Evolutionary conservation across 2,113 vertebrate genomes (phyloP), one percentile per base, ranked within the genome.

Genomic region (Corythornis madagascariensis): DNA sequence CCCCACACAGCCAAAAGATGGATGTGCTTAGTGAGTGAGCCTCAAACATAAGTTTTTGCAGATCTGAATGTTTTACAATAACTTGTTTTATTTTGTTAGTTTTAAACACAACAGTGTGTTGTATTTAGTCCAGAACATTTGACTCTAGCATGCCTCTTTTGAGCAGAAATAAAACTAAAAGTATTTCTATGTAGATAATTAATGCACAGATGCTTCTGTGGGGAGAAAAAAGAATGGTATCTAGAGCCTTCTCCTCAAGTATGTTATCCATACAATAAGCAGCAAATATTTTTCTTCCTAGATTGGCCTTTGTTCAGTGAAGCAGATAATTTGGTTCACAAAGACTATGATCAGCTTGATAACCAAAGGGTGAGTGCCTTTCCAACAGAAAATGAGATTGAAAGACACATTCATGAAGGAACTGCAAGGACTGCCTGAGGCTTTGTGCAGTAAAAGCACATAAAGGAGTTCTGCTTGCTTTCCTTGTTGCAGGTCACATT

Each of bases 361-460:
- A 98, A 98, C 90, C 98, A 98, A 88, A 98, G 97, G 97, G 99
- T 99, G 95, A 97, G 98, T 96, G n/a, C 66, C 48, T 74, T 87
- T 72, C 29, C 12, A 50, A 19, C 20, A 74, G 47, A 78, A 81
- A 80, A 64, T 45, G 38, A 81, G 20, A 35, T 43, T 40, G 38
- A 38, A 38, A 38, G 38, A 38, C 38, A 38, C 38, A 38, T 38
- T 38, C 38, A 38, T 38, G 38, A 38, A 38, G 38, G 38, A 38
- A 38, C 38, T 38, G 38, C 38, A 70, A 84, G 25, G 22, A n/a
- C 33, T 79, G 42, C 24, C 15, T 28, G 40, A 85, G 48, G 5
- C 63, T 82, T 92, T 75, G 53, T 80, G 77, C 52, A 71, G 5
- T 56, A 64, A 35, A 79, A 87, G 65, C 26, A 66, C 6, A 6